A percentile compares a stretch with the other conserved stretches of the same genome.
Evolutionary conservation across 2,888 invertebrate genomes (phyloP).

Genomic region (Alentia gelatinosa): DNA sequence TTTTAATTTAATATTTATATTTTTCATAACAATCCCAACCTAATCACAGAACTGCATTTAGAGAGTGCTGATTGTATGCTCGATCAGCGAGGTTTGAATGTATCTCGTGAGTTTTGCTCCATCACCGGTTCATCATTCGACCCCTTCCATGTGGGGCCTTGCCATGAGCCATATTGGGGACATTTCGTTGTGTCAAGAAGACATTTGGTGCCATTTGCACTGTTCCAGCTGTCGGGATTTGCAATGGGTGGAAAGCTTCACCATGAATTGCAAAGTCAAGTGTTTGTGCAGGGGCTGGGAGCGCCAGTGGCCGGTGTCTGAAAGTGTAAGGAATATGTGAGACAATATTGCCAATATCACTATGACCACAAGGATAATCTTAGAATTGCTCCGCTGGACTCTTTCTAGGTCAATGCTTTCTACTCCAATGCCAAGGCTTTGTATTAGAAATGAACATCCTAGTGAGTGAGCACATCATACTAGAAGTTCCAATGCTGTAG

Average conservation of each 20-base stretch:
- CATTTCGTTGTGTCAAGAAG: constrained; percentile 5
- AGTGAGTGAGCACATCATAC: no score
- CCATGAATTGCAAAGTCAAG: neutral
- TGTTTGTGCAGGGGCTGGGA: neutral
- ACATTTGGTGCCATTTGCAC: neutral
- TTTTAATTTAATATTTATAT: no score
- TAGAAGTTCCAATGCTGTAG: no score
- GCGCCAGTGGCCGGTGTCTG: constrained; percentile 12
- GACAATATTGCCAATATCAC: neutral
- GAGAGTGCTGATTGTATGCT: no score
- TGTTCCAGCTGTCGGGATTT: neutral
- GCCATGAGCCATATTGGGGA: neutral
- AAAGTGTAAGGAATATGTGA: neutral
- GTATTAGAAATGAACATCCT: no score
- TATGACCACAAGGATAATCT: no score
- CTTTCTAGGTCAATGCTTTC: no score
- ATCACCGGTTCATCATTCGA: neutral
- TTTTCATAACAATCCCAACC: no score
- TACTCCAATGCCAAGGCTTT: no score
- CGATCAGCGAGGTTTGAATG: no score
- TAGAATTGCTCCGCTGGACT: no score
- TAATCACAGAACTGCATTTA: no score
- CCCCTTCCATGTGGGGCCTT: constrained; percentile 15
- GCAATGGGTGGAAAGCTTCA: neutral
- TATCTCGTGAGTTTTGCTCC: neutral